Evolutionary conservation across 1,140 invertebrate species (phyloP).

Genomic region (Trichonephila clavipes): DNA sequence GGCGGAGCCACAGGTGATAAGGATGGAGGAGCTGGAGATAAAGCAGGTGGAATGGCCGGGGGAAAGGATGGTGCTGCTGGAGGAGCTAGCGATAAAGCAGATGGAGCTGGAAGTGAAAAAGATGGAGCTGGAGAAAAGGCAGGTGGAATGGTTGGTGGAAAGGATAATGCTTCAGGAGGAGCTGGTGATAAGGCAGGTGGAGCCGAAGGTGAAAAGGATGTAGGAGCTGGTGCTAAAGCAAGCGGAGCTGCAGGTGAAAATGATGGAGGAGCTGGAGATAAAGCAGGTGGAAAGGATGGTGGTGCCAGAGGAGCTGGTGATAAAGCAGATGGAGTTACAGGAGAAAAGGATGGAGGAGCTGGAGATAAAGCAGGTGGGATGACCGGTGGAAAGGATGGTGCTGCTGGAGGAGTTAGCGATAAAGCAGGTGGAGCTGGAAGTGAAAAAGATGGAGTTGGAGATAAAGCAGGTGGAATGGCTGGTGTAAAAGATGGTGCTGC

Average conservation of each 20-base stretch:
- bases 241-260: background rate
- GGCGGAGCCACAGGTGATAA: no score
- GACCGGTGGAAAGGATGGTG: background rate
- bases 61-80: background rate
- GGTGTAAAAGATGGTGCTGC: no score
- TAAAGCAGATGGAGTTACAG: background rate
- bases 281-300: no score
- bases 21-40: no score
- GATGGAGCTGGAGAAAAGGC: background rate
- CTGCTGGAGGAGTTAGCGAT: background rate
- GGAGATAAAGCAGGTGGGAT: background rate
- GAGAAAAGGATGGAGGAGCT: background rate
- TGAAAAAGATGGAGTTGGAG: no score
- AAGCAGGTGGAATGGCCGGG: background rate
- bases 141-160: background rate
- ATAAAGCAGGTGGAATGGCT: background rate
- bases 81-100: background rate
- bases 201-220: background rate
- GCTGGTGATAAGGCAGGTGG: slow-evolving; percentile 6
- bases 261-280: background rate
- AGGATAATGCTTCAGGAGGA: background rate
- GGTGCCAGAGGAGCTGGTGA: background rate
- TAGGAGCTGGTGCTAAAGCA: no score
- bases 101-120: background rate
- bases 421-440: no score